These are phyloP conservation scores for Aleadryas rufinucha DNA, from an alignment of 2,113 vertebrate species.

Conservation along the genomic window DNA sequence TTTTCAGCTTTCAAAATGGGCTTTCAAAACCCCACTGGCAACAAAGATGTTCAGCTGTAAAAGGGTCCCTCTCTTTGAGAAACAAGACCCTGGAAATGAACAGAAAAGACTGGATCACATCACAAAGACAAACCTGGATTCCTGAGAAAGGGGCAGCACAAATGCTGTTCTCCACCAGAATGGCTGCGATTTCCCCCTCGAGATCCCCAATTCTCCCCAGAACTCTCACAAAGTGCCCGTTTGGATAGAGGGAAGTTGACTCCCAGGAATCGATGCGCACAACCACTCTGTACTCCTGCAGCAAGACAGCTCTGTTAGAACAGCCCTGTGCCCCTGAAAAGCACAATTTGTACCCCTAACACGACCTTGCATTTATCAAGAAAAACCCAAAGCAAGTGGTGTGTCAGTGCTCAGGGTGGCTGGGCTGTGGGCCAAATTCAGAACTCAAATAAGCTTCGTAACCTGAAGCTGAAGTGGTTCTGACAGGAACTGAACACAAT, in stretches of 20 bases:
- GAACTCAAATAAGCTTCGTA: not conserved
- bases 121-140: slow-evolving; percentile 82
- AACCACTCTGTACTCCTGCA: slow-evolving; percentile 88
- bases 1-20: not conserved
- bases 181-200: slow-evolving; percentile 90
- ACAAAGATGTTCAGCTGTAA: not conserved
- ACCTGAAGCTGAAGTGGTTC: not conserved
- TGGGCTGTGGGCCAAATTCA: not conserved
- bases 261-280: slow-evolving; percentile 96
- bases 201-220: slow-evolving; percentile 89
- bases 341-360: not conserved
- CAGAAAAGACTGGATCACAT: not conserved
- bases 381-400: not conserved
- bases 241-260: slow-evolving; percentile 88
- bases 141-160: slow-evolving; percentile 88
- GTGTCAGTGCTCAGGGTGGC: not conserved
- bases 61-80: not conserved
- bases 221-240: slow-evolving; percentile 90
- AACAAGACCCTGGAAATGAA: not conserved
- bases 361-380: not conserved
- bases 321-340: not conserved
- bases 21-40: not conserved
- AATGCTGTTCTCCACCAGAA: slow-evolving; percentile 92
- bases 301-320: not conserved
- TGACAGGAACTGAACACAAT: not conserved